Percentiles rank a stretch among this genome's conserved stretches.
Evolutionary conservation across 2,888 invertebrate genomes (phyloP).

Genomic region (Acrobasis suavella): DNA sequence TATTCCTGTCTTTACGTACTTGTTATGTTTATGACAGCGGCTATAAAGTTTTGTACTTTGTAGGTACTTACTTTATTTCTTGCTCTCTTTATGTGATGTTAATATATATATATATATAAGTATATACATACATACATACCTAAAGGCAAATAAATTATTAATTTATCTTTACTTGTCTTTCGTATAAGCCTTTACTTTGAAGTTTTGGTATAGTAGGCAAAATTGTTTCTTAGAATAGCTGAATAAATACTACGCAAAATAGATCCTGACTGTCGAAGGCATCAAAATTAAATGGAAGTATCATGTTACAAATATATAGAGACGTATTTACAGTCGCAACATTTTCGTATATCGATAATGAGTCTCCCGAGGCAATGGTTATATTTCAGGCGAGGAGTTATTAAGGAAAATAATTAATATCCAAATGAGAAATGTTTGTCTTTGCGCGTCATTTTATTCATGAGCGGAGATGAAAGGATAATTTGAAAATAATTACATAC

Average conservation of each 20-base stretch:
- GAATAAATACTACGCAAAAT: too few relatives aligned
- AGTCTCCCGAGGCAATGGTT: background rate
- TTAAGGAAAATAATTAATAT: constrained; percentile 24
- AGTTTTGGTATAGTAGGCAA: too few relatives aligned
- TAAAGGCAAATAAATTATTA: too few relatives aligned
- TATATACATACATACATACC: too few relatives aligned
- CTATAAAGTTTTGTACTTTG: background rate
- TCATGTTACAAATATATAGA: background rate
- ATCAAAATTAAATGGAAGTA: background rate
- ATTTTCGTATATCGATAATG: constrained; percentile 15
- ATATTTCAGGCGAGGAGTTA: constrained; percentile 10
- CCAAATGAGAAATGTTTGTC: constrained; percentile 22
- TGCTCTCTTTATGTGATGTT: background rate
- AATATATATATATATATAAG: background rate
- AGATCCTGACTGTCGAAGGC: background rate
- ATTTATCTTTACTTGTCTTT: too few relatives aligned
- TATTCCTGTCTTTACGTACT: constrained; percentile 6
- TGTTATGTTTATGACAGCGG: constrained; percentile 8
- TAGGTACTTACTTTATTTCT: background rate
- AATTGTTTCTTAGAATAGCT: too few relatives aligned
- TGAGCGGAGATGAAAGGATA: constrained; percentile 17
- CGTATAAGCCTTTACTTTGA: too few relatives aligned
- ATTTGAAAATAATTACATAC: constrained; percentile 20
- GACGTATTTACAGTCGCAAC: background rate
- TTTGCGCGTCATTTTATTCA: constrained; percentile 21